Percentiles rank a stretch among this genome's conserved stretches.
phyloP scores from a whole-genome alignment of 1,140 invertebrate genomes.

The Aphidius gifuensis region DNA sequence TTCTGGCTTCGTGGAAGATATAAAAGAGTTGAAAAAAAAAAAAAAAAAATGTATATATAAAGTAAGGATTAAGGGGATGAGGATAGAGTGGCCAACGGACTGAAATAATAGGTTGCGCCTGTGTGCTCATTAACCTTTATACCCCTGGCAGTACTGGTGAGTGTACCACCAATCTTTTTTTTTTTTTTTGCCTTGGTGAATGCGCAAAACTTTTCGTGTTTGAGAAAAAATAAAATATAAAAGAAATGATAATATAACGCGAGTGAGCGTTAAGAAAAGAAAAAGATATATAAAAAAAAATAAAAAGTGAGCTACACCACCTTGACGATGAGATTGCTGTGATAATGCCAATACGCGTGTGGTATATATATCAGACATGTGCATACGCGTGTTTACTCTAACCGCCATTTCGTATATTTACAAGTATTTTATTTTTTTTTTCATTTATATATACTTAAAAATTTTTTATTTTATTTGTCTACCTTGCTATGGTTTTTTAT shows the following conservation, averaged over 20 bases:
- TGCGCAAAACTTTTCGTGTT: constrained; percentile 21
- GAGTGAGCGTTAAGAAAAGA: too few relatives aligned
- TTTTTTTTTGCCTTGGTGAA: constrained; percentile 35
- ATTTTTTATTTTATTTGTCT: too few relatives aligned
- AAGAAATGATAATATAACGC: neutral
- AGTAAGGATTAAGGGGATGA: constrained; percentile 21
- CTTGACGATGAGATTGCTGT: constrained; percentile 30
- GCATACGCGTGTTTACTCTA: constrained; percentile 27
- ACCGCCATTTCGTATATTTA: constrained; percentile 16
- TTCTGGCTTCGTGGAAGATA: constrained; percentile 1
- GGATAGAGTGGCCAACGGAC: constrained; percentile 38
- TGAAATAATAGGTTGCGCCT: constrained; percentile 56
- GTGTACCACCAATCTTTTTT: constrained; percentile 41
- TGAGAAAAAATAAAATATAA: constrained; percentile 1
- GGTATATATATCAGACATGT: constrained; percentile 19
- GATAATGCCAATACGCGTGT: neutral
- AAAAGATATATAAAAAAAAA: too few relatives aligned
- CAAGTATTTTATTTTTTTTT: too few relatives aligned
- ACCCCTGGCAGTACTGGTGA: constrained; percentile 44
- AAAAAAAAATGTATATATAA: neutral
- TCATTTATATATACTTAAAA: too few relatives aligned
- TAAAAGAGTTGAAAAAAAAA: constrained; percentile 6
- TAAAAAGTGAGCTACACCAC: neutral
- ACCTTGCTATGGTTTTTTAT: too few relatives aligned
- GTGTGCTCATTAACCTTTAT: constrained; percentile 57